Evolutionary conservation across 1,140 invertebrate genomes (phyloP).

Genomic region (Saccostrea glomerata): DNA sequence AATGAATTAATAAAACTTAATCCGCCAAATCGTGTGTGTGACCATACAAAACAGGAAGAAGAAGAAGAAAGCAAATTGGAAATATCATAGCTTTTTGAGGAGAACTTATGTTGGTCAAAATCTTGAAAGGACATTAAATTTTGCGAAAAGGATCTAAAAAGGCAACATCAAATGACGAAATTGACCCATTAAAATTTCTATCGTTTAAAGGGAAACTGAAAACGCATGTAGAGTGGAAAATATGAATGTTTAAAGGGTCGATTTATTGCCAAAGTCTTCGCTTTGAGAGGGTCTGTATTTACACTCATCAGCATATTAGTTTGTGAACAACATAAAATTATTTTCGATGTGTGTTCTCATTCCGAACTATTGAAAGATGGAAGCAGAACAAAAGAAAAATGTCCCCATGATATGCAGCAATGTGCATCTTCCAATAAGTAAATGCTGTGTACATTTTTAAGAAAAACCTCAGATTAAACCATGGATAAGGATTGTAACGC

Average conservation of each 20-base stretch:
- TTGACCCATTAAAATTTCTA: conserved; percentile 5
- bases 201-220: conserved; percentile 4
- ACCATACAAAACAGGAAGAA: background rate
- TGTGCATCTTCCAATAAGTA: background rate
- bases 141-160: conserved; percentile 2
- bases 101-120: background rate
- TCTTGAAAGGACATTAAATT: conserved; percentile 13
- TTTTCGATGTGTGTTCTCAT: background rate
- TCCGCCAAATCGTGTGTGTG: background rate
- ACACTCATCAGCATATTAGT: conserved; percentile 4
- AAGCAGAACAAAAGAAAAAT: background rate
- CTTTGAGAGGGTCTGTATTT: background rate
- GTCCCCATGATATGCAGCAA: background rate
- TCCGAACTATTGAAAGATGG: background rate
- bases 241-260: conserved; percentile 24
- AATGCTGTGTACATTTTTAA: background rate
- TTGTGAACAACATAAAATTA: background rate
- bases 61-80: background rate
- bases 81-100: conserved; percentile 17
- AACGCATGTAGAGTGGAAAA: conserved; percentile 7
- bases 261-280: background rate
- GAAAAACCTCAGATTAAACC: background rate
- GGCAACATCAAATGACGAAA: conserved; percentile 8
- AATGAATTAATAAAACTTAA: background rate
- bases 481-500: conserved; percentile 24